Base-by-base conservation (phyloP, 2,797 vertebrate species). In the Ambastaia sidthimunki region DNA sequence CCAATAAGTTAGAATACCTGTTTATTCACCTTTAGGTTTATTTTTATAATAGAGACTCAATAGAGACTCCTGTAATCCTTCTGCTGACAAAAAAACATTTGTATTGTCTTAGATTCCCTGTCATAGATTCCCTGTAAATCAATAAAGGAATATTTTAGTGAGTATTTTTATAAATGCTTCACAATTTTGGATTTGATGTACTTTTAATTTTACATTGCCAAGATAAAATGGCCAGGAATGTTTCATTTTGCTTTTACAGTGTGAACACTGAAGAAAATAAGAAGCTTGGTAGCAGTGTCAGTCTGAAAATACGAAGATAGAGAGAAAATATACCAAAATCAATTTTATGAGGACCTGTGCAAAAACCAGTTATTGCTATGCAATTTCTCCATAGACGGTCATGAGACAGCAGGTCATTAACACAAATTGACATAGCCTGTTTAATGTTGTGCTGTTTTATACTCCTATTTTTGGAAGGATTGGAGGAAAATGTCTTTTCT, bases 281-380 rank as follows among this genome's bases (percentile, higher is more conserved):
- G 89, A 90, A 90, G 90, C 90, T 80, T 81, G 86, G 87, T 87
- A 82, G 84, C 90, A 87, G 88, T 86, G 81, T 89, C 82, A 86
- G 88, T 91, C 87, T 88, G 67, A 69, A 80, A 79, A 80, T 83
- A 89, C 69, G 79, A 73, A 44, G 59, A 82, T 71, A 73, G 74
- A 82, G 75, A 73, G 72, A 81, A 91, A 83, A 73, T 88, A 90
- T 92, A 90, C 89, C 86, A 90, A 91, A 93, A 93, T 91, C 87
- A 91, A 92, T 92, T 93, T 90, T 79, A 90, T 88, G 82, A 86
- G 86, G 87, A 87, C 85, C 44, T 52, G 86, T 88, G 89, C 83
- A 87, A 89, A 91, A 92, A 91, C 86, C 90, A 92, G 92, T 92
- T 93, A 92, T 87, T 85, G 87, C 89, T 82, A 78, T 68, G 47